These are phyloP conservation scores for Drusus annulatus DNA, from an alignment of 1,140 invertebrate species.

Conservation along the genomic window DNA sequence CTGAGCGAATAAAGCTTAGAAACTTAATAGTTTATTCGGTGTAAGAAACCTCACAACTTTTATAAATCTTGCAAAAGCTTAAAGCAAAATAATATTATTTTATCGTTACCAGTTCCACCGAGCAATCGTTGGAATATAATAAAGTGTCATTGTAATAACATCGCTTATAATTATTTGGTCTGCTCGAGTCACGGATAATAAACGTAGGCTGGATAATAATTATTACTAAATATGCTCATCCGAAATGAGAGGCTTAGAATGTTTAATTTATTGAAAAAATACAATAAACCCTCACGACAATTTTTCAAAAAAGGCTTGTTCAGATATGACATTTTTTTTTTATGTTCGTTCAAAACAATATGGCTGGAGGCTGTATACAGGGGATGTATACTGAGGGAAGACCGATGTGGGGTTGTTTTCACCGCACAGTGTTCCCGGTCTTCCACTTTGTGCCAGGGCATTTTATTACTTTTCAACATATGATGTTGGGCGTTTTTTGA, in stretches of 20 bases:
- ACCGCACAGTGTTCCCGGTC: neutral
- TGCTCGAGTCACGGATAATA: neutral
- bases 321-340: neutral
- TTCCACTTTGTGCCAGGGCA: neutral
- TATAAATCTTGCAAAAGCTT: no score
- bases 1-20: neutral
- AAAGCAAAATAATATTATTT: no score
- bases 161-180: neutral
- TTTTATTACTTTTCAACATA: constrained; percentile 17
- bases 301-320: neutral
- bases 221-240: neutral
- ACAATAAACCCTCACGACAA: neutral
- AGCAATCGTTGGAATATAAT: no score
- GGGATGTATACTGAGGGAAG: no score
- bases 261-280: neutral
- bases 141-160: neutral
- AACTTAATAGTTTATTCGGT: neutral
- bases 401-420: neutral
- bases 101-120: no score
- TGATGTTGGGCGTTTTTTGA: neutral
- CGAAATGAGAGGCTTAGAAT: neutral
- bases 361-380: neutral
- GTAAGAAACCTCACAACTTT: neutral
- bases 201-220: neutral
- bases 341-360: constrained; percentile 1